Base-by-base conservation (phyloP, 1,140 invertebrate genomes). In the Harpegnathos saltator region DNA sequence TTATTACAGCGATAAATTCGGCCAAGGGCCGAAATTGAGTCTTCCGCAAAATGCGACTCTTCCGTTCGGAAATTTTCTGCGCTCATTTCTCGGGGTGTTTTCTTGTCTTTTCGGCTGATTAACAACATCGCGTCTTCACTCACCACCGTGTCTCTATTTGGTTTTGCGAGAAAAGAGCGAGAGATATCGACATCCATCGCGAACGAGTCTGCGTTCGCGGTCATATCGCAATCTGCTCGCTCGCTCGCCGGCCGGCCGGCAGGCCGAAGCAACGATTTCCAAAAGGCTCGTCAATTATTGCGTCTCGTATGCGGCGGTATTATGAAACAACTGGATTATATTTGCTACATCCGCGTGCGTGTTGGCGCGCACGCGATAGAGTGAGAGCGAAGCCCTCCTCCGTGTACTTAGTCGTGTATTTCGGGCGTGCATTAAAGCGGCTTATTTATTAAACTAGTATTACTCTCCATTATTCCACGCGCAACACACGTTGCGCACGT, bases 381-480 rank as follows among this genome's bases (percentile, higher is more conserved):
- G n/a, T n/a, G n/a, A n/a, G n/a, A n/a, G n/a, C n/a, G n/a, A n/a
- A n/a, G 9, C 38, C 7, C 38, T 44, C 50, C 63, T 69, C 22
- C 52, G 44, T 29, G 29, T 78, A 78, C 63, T 78, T 54, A 56
- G 29, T 56, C 52, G 22, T 78, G 29, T 78, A 68, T 78, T 78
- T 78, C 22, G 63, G 50, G 50, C 65, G 65, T 58, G 69, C 65
- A 80, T 80, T 80, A 69, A 69, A 69, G 29, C 50, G 52, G 65
- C 65, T 80, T 80, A 69, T 69, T 80, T 80, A 80, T 69, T 69
- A 69, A 80, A 69, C 75, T 80, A 69, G 75, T 69, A 69, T 80
- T 80, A 80, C 65, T 80, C 33, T 58, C 65, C 75, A 58, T 80
- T 80, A 69, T 69, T 80, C 17, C 75, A 7, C 65, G 75, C 22